phyloP scores from a whole-genome alignment of 2,888 invertebrate species.

The Crocallis elinguaria region DNA sequence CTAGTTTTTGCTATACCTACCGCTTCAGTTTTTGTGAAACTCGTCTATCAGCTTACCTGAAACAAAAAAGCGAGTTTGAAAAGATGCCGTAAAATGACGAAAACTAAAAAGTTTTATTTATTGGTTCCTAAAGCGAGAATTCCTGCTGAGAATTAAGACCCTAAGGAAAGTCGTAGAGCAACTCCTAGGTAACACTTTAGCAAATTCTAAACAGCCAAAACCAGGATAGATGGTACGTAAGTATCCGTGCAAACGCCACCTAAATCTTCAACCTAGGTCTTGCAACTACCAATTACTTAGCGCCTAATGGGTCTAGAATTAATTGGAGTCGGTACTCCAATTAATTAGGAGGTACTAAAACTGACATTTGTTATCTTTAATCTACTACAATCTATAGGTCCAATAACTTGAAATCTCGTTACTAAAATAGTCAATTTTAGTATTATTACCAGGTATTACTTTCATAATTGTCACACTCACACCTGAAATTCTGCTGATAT shows the following conservation, averaged over 20 bases:
- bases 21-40: background rate
- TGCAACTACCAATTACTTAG: slow-evolving; percentile 39
- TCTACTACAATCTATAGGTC: background rate
- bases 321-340: slow-evolving; percentile 38
- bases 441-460: too few relatives aligned
- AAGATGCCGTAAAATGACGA: too few relatives aligned
- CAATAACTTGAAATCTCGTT: background rate
- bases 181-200: too few relatives aligned
- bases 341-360: background rate
- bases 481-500: too few relatives aligned
- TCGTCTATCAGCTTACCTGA: slow-evolving; percentile 38
- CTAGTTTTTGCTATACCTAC: slow-evolving; percentile 2
- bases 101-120: too few relatives aligned
- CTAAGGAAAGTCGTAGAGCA: too few relatives aligned
- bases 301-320: slow-evolving; percentile 37
- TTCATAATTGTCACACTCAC: too few relatives aligned
- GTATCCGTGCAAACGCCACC: background rate
- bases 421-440: too few relatives aligned
- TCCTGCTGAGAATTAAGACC: too few relatives aligned
- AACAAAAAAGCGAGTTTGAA: slow-evolving; percentile 35
- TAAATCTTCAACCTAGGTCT: slow-evolving; percentile 11
- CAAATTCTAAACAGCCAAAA: background rate
- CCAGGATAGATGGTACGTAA: background rate
- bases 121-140: too few relatives aligned
- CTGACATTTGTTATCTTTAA: background rate